Base-by-base conservation (phyloP, 1,140 invertebrate species). In the Macrosteles quadrilineatus region DNA sequence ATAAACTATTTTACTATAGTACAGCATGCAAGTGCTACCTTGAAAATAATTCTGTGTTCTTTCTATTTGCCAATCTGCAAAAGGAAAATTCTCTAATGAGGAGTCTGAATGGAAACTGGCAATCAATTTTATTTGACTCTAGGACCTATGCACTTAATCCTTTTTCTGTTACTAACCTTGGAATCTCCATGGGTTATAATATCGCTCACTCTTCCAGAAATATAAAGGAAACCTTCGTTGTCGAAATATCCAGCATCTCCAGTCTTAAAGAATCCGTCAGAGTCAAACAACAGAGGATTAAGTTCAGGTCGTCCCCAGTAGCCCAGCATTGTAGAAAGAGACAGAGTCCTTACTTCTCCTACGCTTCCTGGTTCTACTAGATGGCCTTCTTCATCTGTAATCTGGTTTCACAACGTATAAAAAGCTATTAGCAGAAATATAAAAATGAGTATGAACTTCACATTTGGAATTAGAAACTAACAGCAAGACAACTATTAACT, bases 221-320 rank as follows among this genome's bases (percentile, higher is more conserved):
- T 27, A 27, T 59, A 31, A n/a, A 59, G 23, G 55, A 59, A 59
- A 29, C 55, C 55, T 6, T 59, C 29, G 6, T 27, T 31, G 29
- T 59, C 55, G n/a, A 29, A 59, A 59, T 29, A 59, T 14, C 55
- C 55, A 59, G 29, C 55, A 31, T 59, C 55, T 27, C 55, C 55
- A 59, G 55, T 59, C 14, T n/a, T 11, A 23, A 59, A 59, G 21
- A 59, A 59, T 23, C 55, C 55, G 2, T 59, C 55, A 29, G 2
- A 6, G 21, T 59, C 55, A n/a, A 59, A 59, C 14, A 31, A 2
- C 29, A 6, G 3, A 2, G 2, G 2, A 27, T 11, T 65, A 2
- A 36, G 19, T 36, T 65, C 30, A 25, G 63, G 40, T 4, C 29
- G 19, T 2, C 27, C 21, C 29, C 23, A 31, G 21, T 59, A 59